Percentiles rank a stretch among this genome's conserved stretches.
Evolutionary conservation across 1,140 invertebrate genomes (phyloP).

Genomic region (Ectropis grisescens): DNA sequence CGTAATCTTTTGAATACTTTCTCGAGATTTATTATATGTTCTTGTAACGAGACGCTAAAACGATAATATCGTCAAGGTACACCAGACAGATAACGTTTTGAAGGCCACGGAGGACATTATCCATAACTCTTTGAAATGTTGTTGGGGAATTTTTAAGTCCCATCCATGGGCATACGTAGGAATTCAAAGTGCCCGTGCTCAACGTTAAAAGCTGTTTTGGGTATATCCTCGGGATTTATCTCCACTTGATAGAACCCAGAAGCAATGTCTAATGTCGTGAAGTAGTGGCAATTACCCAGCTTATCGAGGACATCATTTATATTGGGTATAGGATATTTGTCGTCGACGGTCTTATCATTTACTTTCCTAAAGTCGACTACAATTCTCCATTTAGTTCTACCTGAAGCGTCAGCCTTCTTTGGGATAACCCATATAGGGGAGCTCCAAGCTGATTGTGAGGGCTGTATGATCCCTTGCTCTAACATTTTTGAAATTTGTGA

Average conservation of each 20-base stretch:
- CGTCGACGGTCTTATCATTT: constrained; percentile 48
- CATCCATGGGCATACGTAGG: constrained; percentile 7
- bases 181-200: constrained; percentile 6
- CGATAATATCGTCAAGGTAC: constrained; percentile 5
- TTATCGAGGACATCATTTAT: constrained; percentile 18
- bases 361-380: constrained; percentile 45
- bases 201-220: constrained; percentile 6
- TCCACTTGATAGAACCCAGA: constrained; percentile 2
- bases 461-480: neutral
- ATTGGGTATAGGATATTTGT: constrained; percentile 53
- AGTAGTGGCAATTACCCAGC: neutral
- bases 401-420: constrained; percentile 1
- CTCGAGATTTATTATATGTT: constrained; percentile 4
- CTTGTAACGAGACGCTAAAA: constrained; percentile 3
- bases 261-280: neutral
- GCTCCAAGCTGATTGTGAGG: neutral
- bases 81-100: constrained; percentile 4
- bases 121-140: constrained; percentile 5
- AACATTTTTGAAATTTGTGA: neutral
- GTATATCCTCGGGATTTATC: neutral
- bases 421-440: neutral
- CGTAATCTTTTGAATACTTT: constrained; percentile 4
- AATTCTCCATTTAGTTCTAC: constrained; percentile 2
- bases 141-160: constrained; percentile 5
- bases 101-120: constrained; percentile 1